Percentiles rank a stretch among this genome's conserved stretches.
Evolutionary conservation across 1,140 invertebrate genomes (phyloP).

Genomic region (Caenorhabditis remanei): DNA sequence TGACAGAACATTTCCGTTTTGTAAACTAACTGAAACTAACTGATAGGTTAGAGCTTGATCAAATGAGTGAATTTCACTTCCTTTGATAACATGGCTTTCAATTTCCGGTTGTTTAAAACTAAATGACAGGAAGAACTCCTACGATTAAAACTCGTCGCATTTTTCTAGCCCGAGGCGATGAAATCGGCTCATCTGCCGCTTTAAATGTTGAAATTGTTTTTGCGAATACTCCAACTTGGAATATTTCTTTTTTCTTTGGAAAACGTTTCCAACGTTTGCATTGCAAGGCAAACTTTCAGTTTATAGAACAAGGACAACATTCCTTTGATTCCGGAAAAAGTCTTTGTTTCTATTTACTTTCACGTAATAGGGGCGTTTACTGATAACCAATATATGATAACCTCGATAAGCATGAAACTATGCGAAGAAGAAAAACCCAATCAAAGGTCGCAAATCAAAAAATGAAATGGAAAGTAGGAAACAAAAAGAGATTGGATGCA

Average conservation of each 20-base stretch:
- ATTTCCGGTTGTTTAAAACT: background rate
- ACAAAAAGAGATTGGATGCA: background rate
- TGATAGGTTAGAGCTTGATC: background rate
- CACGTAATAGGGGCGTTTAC: background rate
- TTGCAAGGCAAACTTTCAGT: background rate
- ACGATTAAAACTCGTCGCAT: too few relatives aligned
- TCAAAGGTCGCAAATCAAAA: background rate
- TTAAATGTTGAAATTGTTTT: too few relatives aligned
- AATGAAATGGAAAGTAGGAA: background rate
- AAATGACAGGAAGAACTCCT: background rate
- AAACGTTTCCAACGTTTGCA: too few relatives aligned
- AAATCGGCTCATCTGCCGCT: background rate
- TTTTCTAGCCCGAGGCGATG: background rate
- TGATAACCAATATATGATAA: constrained; percentile 7
- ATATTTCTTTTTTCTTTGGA: too few relatives aligned
- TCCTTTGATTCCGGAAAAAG: constrained; percentile 1
- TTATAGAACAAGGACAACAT: background rate
- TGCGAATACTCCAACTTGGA: too few relatives aligned
- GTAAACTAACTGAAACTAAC: background rate
- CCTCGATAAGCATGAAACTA: background rate
- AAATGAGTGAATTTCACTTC: background rate
- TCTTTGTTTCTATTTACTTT: background rate
- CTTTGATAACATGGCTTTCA: background rate
- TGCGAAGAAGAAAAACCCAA: background rate
- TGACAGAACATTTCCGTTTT: background rate